These are phyloP conservation scores for Bibio marci DNA, from an alignment of 2,888 invertebrate species.

Conservation along the genomic window DNA sequence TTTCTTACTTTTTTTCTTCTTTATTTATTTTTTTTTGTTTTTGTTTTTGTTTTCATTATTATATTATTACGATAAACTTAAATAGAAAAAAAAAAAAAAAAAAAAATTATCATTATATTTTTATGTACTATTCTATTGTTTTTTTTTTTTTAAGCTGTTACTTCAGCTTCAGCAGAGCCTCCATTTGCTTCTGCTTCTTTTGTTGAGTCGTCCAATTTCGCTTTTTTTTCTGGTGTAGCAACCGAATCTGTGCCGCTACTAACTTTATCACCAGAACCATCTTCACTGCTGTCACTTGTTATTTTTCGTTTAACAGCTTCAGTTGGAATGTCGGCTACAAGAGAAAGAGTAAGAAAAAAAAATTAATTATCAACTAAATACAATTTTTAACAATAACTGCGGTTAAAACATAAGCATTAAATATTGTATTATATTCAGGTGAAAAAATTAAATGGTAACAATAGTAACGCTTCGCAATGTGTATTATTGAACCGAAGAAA, in stretches of 20 bases:
- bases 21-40: too few species aligned
- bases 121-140: not conserved
- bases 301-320: constrained; percentile 30
- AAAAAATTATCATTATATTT: not conserved
- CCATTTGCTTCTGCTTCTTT: constrained; percentile 25
- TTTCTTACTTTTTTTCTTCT: too few species aligned
- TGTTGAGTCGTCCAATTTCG: constrained; percentile 28
- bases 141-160: not conserved
- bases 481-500: too few species aligned
- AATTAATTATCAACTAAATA: not conserved
- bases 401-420: too few species aligned
- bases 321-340: constrained; percentile 17
- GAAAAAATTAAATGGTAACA: too few species aligned
- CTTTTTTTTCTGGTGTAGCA: constrained; percentile 29
- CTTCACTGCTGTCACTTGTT: constrained; percentile 11
- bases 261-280: constrained; percentile 14
- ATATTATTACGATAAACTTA: not conserved
- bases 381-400: not conserved
- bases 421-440: not conserved
- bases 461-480: too few species aligned
- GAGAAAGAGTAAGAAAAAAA: not conserved
- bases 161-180: constrained; percentile 26
- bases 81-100: too few species aligned
- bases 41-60: not conserved
- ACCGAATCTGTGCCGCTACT: constrained; percentile 23